Evolutionary conservation across 2,888 invertebrate genomes (phyloP).

Genomic region (Limnephilus marmoratus): DNA sequence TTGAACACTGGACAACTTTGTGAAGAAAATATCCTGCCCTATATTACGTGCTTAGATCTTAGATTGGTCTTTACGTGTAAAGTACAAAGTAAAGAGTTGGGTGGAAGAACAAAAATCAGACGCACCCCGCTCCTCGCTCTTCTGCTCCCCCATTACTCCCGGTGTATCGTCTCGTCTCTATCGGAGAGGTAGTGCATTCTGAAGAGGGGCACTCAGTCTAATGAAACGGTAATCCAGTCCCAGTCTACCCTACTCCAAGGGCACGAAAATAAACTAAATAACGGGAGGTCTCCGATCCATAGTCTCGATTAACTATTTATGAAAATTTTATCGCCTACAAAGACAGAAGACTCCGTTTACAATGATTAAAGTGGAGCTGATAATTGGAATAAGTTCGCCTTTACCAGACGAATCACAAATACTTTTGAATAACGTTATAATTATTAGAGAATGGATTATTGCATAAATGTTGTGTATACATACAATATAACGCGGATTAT

Average conservation of each 20-base stretch:
- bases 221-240: constrained; percentile 77
- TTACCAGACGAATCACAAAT: background rate
- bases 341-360: background rate
- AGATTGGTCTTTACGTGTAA: background rate
- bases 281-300: background rate
- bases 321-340: constrained; percentile 4
- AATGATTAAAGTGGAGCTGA: background rate
- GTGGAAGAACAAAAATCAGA: constrained; percentile 61
- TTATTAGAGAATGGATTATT: background rate
- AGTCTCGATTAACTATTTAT: constrained; percentile 29
- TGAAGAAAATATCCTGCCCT: no score
- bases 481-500: no score
- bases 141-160: background rate
- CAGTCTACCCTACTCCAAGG: constrained; percentile 71
- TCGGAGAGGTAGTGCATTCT: constrained; percentile 65
- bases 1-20: no score
- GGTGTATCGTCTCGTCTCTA: constrained; percentile 10
- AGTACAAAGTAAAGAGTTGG: background rate
- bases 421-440: background rate
- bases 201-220: constrained; percentile 76
- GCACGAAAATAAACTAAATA: constrained; percentile 66
- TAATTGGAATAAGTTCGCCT: background rate
- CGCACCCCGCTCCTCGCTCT: constrained; percentile 57
- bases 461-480: no score
- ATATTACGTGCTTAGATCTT: no score